Evolutionary conservation across 1,140 invertebrate species (phyloP).

Genomic region (Hetaerina americana): DNA sequence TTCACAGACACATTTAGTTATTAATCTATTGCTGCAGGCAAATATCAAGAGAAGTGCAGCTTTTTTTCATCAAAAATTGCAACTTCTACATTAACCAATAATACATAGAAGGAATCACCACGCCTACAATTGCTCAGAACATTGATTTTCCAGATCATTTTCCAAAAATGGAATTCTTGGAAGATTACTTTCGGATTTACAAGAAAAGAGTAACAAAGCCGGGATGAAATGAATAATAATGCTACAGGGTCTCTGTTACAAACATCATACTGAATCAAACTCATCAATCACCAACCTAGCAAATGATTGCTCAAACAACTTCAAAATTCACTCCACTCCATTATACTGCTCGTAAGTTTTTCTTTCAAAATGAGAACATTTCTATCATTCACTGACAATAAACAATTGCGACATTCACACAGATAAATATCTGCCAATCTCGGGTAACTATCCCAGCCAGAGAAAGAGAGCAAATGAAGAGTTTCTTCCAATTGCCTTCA

Average conservation of each 20-base stretch:
- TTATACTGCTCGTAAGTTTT: too few species aligned
- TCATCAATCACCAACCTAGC: too few species aligned
- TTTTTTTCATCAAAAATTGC: too few species aligned
- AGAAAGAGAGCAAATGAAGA: neutral
- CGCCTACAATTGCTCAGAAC: neutral
- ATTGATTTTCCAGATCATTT: neutral
- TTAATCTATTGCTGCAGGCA: neutral
- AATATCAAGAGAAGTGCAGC: neutral
- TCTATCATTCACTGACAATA: neutral
- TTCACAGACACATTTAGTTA: neutral
- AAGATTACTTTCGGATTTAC: neutral
- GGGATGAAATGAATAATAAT: too few species aligned
- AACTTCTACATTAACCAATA: too few species aligned
- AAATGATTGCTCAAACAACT: too few species aligned
- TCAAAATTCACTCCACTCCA: too few species aligned
- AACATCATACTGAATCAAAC: too few species aligned
- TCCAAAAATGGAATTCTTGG: neutral
- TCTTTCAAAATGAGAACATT: neutral
- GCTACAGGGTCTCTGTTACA: too few species aligned
- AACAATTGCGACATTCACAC: neutral
- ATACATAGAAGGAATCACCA: neutral
- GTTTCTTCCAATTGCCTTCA: neutral
- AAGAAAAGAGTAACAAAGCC: neutral
- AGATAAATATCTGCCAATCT: neutral
- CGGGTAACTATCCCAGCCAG: neutral